Evolutionary conservation across 2,797 vertebrate genomes (phyloP).

Genomic region (Dicrostonyx torquatus): DNA sequence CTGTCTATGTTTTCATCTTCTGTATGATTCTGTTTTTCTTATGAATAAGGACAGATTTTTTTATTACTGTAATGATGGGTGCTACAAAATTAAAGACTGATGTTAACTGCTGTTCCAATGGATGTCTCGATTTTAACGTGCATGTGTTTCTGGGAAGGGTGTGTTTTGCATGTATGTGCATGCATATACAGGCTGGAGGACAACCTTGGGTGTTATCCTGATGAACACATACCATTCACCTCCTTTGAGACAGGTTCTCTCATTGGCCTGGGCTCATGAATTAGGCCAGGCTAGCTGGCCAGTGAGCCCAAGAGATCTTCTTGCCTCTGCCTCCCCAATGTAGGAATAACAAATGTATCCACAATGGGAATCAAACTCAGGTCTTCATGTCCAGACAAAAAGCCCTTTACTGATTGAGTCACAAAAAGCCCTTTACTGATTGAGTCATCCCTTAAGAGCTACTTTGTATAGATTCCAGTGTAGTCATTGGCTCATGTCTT

Average conservation of each 20-base stretch:
- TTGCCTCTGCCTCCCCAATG: neutral
- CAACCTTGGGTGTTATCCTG: neutral
- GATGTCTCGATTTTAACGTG: neutral
- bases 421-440: neutral
- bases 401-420: neutral
- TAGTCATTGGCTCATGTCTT: neutral
- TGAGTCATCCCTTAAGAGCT: neutral
- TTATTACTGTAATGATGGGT: neutral
- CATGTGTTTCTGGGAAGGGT: neutral
- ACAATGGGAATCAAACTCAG: neutral
- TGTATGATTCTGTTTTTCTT: constrained; percentile 45
- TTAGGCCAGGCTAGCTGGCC: neutral
- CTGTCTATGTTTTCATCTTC: neutral
- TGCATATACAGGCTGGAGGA: neutral
- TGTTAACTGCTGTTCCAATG: neutral
- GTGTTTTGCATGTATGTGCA: neutral
- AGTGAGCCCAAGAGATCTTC: neutral
- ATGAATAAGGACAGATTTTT: constrained; percentile 43
- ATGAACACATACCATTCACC: neutral
- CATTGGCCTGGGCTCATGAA: neutral
- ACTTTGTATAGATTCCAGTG: neutral
- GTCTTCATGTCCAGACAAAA: neutral
- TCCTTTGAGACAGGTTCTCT: neutral
- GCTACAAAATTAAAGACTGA: constrained; percentile 38
- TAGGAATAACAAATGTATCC: neutral